A percentile compares a stretch with the other conserved stretches of the same genome.
Evolutionary conservation across 2,113 vertebrate species (phyloP).

Genomic region (Triplophysa rosa): DNA sequence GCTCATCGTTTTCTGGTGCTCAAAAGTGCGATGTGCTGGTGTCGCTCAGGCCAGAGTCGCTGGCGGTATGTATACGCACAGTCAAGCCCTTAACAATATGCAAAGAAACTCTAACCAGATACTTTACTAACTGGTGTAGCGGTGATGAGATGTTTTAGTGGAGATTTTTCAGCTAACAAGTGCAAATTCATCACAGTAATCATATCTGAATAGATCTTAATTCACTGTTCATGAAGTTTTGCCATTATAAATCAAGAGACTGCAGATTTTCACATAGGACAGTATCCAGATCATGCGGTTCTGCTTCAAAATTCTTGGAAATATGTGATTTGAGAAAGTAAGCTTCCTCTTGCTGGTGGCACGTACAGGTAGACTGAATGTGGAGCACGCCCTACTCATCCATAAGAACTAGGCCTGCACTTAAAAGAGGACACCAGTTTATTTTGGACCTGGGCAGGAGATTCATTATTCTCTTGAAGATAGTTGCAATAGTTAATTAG

Average conservation of each 20-base stretch:
- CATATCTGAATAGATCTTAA: neutral
- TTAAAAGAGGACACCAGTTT: slow-evolving; percentile 55
- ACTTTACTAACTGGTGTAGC: no score
- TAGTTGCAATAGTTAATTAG: slow-evolving; percentile 54
- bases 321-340: neutral
- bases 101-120: no score
- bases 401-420: slow-evolving; percentile 52
- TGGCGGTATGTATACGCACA: no score
- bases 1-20: no score
- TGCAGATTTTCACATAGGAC: slow-evolving; percentile 4
- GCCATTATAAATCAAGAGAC: neutral
- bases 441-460: slow-evolving; percentile 52
- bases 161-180: neutral
- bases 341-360: neutral
- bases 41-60: no score
- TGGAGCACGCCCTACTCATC: slow-evolving; percentile 49
- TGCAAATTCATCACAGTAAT: slow-evolving; percentile 1
- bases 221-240: neutral
- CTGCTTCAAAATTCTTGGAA: slow-evolving; percentile 13
- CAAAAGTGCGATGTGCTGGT: no score
- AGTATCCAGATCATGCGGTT: slow-evolving; percentile 1
- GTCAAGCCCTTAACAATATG: no score
- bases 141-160: neutral
- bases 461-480: slow-evolving; percentile 59
- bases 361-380: slow-evolving; percentile 18